Evolutionary conservation across 1,140 invertebrate species (phyloP).

Genomic region (Tigriopus japonicus): DNA sequence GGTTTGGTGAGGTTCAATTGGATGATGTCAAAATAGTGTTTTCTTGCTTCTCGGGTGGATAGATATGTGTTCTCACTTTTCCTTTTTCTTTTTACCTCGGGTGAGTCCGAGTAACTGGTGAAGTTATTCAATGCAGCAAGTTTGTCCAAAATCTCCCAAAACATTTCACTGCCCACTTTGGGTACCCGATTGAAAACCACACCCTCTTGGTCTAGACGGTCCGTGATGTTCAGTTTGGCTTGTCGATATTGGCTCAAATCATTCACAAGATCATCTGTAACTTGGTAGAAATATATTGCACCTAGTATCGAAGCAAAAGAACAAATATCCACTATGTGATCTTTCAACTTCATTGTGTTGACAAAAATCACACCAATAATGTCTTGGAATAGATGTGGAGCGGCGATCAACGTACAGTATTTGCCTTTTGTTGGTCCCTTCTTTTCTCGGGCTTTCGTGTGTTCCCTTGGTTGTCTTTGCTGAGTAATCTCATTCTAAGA

Average conservation of each 20-base stretch:
- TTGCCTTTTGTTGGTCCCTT: too few species aligned
- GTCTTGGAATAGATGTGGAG: too few species aligned
- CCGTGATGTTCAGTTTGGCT: not conserved
- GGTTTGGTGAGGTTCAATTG: not conserved
- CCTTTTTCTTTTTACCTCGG: not conserved
- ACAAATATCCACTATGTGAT: too few species aligned
- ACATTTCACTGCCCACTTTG: not conserved
- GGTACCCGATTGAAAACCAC: not conserved
- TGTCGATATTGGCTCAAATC: not conserved
- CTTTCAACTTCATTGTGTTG: too few species aligned
- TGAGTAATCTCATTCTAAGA: too few species aligned
- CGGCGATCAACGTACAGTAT: too few species aligned
- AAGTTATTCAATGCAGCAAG: not conserved
- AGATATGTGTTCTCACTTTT: not conserved
- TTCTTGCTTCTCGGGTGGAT: not conserved
- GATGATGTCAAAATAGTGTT: not conserved
- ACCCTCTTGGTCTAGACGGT: not conserved
- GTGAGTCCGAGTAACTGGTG: not conserved
- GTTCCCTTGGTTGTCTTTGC: too few species aligned
- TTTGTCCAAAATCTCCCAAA: not conserved
- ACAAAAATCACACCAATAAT: too few species aligned
- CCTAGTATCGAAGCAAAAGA: too few species aligned
- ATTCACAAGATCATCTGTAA: too few species aligned
- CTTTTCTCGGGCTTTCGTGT: too few species aligned
- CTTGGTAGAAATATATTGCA: too few species aligned